phyloP scores from a whole-genome alignment of 2,113 vertebrate genomes.

The Ageneiosus marmoratus region DNA sequence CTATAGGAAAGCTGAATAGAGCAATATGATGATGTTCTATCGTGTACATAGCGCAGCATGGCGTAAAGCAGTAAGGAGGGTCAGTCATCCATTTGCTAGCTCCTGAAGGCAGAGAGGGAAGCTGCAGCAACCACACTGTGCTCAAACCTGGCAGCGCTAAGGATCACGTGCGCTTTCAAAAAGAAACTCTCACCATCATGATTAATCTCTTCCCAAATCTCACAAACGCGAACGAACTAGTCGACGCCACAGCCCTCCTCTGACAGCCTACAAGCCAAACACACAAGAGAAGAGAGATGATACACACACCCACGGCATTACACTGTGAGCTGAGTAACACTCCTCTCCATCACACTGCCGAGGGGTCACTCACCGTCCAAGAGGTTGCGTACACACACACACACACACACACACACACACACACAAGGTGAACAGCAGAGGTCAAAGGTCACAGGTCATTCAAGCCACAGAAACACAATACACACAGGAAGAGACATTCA shows the following conservation, averaged over 20 bases:
- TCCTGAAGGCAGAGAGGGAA: conserved; percentile 47
- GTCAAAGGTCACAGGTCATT: conserved; percentile 25
- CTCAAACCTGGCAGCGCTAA: conserved; percentile 42
- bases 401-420: not conserved
- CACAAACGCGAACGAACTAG: conserved; percentile 70
- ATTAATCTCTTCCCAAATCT: conserved; percentile 75
- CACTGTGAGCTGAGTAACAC: not conserved
- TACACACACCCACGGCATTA: conserved; percentile 18
- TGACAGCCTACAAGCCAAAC: conserved; percentile 76
- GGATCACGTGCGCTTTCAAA: conserved; percentile 53
- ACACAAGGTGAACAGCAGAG: conserved; percentile 33
- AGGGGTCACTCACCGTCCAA: conserved; percentile 1
- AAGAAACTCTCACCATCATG: conserved; percentile 75
- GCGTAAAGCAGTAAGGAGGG: conserved; percentile 32
- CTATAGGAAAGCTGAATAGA: not conserved
- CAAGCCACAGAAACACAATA: conserved; percentile 34
- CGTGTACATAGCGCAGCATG: not conserved
- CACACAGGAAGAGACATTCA: not conserved
- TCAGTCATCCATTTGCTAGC: conserved; percentile 50
- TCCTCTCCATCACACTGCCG: not conserved
- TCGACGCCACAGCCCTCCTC: conserved; percentile 67
- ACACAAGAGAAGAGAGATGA: conserved; percentile 49
- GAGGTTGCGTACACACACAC: not conserved
- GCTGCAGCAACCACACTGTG: conserved; percentile 58
- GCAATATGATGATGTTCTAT: not conserved